phyloP scores from a whole-genome alignment of 2,888 invertebrate species.

The Melipona beecheii region DNA sequence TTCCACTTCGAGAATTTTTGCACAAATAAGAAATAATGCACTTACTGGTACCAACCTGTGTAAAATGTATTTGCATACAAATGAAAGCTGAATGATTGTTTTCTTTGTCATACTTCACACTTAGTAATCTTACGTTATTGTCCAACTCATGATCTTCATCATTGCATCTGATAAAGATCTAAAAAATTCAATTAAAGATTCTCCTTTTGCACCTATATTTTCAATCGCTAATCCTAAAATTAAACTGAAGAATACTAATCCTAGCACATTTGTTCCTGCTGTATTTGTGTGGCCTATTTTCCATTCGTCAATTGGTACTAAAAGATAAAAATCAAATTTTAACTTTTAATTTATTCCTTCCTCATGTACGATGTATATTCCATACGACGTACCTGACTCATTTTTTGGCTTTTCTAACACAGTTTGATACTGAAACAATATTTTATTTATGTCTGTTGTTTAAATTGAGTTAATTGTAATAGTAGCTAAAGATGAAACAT shows the following conservation, averaged over 20 bases:
- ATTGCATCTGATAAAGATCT: constrained; percentile 93
- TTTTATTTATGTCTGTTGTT: constrained; percentile 16
- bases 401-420: constrained; percentile 84
- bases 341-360: neutral
- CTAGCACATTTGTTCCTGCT: constrained; percentile 92
- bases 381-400: constrained; percentile 65
- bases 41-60: constrained; percentile 94
- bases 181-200: constrained; percentile 93
- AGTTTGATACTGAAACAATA: constrained; percentile 86
- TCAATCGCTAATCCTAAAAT: constrained; percentile 95
- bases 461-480: constrained; percentile 22
- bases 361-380: neutral
- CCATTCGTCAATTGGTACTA: constrained; percentile 84
- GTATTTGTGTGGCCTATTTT: constrained; percentile 89
- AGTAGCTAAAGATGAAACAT: neutral
- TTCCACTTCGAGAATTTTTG: constrained; percentile 95
- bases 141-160: constrained; percentile 97
- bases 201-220: constrained; percentile 90
- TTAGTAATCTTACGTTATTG: constrained; percentile 90
- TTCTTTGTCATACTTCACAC: neutral
- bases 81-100: neutral
- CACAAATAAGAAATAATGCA: constrained; percentile 94
- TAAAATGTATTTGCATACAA: neutral
- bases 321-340: constrained; percentile 10
- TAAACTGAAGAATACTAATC: constrained; percentile 92